Evolutionary conservation across 2,888 invertebrate species (phyloP).

Genomic region (Drosophila paracracens): DNA sequence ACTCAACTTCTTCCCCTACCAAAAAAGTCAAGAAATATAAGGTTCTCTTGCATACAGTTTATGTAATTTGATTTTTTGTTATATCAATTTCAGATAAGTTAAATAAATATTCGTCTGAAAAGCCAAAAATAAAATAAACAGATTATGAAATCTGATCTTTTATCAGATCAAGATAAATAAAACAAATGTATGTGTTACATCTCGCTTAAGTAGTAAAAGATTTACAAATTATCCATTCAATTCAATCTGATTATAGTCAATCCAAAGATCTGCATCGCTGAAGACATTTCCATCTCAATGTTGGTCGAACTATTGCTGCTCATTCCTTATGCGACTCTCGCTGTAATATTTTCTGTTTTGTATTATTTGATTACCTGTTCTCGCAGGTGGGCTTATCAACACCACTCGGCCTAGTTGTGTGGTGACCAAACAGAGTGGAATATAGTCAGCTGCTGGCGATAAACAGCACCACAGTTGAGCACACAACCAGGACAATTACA

Average conservation of each 20-base stretch:
- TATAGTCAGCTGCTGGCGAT: constrained; percentile 64
- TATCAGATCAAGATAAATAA: neutral
- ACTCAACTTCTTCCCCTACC: too few species aligned
- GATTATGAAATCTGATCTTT: neutral
- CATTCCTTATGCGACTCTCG: constrained; percentile 9
- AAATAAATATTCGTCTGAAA: neutral
- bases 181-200: neutral
- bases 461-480: constrained; percentile 43
- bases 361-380: constrained; percentile 4
- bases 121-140: neutral
- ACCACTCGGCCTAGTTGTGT: constrained; percentile 17
- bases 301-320: neutral
- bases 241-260: neutral
- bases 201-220: neutral
- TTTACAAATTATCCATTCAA: neutral
- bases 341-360: neutral
- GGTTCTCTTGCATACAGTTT: neutral
- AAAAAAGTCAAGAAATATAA: neutral
- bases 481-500: constrained; percentile 27
- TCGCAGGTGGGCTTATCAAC: constrained; percentile 51
- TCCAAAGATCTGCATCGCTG: neutral
- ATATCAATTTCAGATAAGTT: neutral
- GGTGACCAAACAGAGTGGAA: constrained; percentile 15
- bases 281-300: neutral
- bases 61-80: neutral